Percentiles rank a stretch among this genome's conserved stretches.
Evolutionary conservation across 2,797 vertebrate genomes (phyloP).

Genomic region (Dryobates pubescens): DNA sequence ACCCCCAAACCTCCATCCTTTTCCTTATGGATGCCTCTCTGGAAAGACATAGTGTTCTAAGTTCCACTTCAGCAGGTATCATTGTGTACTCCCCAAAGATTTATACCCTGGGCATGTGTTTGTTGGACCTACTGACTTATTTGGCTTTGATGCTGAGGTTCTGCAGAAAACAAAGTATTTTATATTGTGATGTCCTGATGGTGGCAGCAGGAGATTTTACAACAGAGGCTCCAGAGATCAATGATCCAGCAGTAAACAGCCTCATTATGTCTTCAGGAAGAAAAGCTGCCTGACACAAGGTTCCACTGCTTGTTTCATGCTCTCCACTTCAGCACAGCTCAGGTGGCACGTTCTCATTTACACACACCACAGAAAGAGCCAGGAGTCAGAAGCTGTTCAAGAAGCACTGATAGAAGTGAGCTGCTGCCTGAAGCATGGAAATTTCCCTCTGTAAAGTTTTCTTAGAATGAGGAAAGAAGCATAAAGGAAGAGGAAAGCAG

Average conservation of each 20-base stretch:
- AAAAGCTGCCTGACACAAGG: neutral
- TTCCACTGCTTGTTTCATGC: neutral
- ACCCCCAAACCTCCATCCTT: neutral
- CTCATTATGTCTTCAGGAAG: neutral
- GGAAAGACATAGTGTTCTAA: neutral
- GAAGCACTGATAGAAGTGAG: neutral
- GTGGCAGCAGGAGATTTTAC: constrained; percentile 52
- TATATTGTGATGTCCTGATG: constrained; percentile 41
- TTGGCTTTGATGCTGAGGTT: neutral
- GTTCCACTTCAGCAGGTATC: neutral
- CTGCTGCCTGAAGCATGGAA: neutral
- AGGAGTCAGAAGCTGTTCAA: neutral
- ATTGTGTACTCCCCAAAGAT: neutral
- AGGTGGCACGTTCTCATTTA: neutral
- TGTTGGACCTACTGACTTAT: neutral
- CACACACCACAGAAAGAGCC: neutral
- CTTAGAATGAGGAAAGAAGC: neutral
- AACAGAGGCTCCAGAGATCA: neutral
- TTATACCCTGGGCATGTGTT: neutral
- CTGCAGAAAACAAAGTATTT: neutral
- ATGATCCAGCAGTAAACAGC: neutral
- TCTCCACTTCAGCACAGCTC: neutral
- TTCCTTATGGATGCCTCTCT: neutral
- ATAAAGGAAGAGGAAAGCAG: neutral
- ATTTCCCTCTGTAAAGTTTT: neutral